Conservation (phyloP, 1,140 invertebrate genomes). For the Heliconius nattereri region DNA sequence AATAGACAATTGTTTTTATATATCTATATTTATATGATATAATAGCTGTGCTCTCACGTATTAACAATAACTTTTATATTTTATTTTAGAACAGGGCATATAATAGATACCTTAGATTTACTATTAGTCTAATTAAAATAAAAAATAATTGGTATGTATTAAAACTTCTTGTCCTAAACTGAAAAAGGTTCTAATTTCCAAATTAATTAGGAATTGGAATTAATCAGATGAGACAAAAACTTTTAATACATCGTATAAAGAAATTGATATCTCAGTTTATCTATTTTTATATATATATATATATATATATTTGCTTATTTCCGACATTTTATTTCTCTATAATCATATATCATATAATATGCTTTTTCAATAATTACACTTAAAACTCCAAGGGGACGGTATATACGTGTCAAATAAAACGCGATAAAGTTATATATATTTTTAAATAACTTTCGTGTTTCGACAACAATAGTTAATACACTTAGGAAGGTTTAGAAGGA, state of each 20-base stretch:
- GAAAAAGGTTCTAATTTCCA: too few relatives aligned
- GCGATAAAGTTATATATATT: conserved; percentile 33
- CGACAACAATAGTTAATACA: conserved; percentile 4
- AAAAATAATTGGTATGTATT: not conserved
- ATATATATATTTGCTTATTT: conserved; percentile 27
- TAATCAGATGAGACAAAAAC: not conserved
- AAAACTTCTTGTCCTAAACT: not conserved
- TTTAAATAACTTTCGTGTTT: conserved; percentile 23
- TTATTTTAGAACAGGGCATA: not conserved
- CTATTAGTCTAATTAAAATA: not conserved
- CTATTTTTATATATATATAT: not conserved
- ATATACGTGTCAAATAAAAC: conserved; percentile 63
- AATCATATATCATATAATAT: conserved; percentile 28
- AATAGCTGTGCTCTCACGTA: conserved; percentile 36
- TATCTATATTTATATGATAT: conserved; percentile 20
- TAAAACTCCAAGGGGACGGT: conserved; percentile 73
- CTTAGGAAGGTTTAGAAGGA: conserved; percentile 31
- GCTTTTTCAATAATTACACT: conserved; percentile 40
- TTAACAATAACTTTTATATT: not conserved
- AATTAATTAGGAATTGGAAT: not conserved
- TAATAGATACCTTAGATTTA: not conserved
- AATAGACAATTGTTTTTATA: conserved; percentile 4
- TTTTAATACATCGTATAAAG: not conserved
- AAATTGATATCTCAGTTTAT: not conserved
- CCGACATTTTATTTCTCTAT: conserved; percentile 22